Evolutionary conservation across 2,797 vertebrate species (phyloP).

Genomic region (Enteromius anoplus): DNA sequence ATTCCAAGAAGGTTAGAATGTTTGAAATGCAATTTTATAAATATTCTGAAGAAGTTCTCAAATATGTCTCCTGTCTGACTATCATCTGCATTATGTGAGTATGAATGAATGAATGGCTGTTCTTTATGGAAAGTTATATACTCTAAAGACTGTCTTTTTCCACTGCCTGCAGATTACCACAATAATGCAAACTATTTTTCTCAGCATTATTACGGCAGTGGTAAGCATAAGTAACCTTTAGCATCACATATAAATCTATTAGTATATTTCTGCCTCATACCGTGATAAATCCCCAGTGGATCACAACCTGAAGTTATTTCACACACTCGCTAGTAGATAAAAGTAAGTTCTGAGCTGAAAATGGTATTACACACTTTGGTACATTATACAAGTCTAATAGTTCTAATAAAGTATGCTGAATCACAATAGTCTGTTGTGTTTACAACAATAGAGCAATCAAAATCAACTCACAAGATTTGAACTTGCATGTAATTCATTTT

Average conservation of each 20-base stretch:
- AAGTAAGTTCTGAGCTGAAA: not conserved
- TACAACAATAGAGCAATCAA: not conserved
- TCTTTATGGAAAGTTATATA: too few relatives aligned
- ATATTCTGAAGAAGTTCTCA: too few relatives aligned
- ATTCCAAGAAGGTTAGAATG: too few relatives aligned
- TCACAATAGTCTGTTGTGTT: not conserved
- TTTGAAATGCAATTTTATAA: too few relatives aligned
- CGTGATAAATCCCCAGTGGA: not conserved
- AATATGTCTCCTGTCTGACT: too few relatives aligned
- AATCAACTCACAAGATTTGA: not conserved
- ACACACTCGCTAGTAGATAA: not conserved
- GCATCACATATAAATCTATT: not conserved
- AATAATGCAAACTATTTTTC: not conserved
- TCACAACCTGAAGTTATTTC: not conserved
- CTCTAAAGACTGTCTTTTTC: too few relatives aligned
- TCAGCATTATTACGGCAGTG: not conserved
- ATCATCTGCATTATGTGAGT: too few relatives aligned
- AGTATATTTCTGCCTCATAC: not conserved
- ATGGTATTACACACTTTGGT: too few relatives aligned
- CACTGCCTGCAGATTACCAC: too few relatives aligned
- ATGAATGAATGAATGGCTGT: too few relatives aligned
- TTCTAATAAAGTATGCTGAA: too few relatives aligned
- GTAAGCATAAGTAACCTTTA: not conserved
- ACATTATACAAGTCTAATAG: not conserved
- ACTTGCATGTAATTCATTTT: not conserved